Base-by-base conservation (phyloP, 2,888 invertebrate species). In the Atherix ibis region DNA sequence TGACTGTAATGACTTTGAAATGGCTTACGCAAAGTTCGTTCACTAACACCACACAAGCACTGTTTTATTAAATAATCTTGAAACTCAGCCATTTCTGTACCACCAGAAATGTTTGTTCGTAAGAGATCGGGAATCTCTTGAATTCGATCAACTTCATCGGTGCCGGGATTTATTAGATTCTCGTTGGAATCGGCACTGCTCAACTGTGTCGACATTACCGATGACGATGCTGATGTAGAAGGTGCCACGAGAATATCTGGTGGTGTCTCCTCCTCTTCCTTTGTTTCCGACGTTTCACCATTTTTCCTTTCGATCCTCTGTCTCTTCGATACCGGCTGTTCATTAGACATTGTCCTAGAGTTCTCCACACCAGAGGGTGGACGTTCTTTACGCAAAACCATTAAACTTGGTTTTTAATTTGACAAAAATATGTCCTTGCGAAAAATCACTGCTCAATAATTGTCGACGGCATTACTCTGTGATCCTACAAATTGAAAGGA, bases 301-400 rank as follows among this genome's bases (percentile, higher is more conserved):
- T 35, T 40, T 16, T 31, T 17, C 25, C 30, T 39, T 38, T 76
- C 73, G 46, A 81, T 74, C 51, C 81, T 72, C 54, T 78, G 75
- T 55, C 84, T 77, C 66, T 85, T 85, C 56, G 81, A 83, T 48
- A 78, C 76, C 45, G 85, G 85, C 64, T 84, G 84, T 62, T 82
- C 78, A 46, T 73, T 74, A 53, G 71, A 75, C 77, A 79, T 79
- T 34, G 26, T 42, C 28, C 29, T 34, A 26, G 44, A 43, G 35
- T 40, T 39, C 44, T 44, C 46, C 43, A 37, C 41, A 35, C 37
- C 39, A 35, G 38, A 32, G 43, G 46, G 44, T 40, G 43, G 40
- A 37, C 47, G 44, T 31, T 45, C 46, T 45, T 48, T 48, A 29
- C 45, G 40, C 38, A 47, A 43, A 38, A 48, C 48, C 48, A 48